These are phyloP conservation scores for Labeo rohita DNA, from an alignment of 2,113 vertebrate genomes.

Conservation along the genomic window DNA sequence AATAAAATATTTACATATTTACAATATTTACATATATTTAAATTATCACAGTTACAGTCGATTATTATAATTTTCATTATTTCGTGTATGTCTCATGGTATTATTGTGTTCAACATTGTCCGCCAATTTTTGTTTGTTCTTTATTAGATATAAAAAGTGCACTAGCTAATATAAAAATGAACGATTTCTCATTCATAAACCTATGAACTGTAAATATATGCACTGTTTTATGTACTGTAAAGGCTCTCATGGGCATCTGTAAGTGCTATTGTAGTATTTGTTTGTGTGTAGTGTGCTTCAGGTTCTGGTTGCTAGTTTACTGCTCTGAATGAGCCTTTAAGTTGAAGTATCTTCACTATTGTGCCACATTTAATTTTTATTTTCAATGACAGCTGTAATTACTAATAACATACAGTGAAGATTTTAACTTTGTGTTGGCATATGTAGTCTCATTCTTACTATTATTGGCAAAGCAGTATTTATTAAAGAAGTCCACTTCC, in stretches of 20 bases:
- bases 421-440: background rate
- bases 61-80: too few species aligned
- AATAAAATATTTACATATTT: too few species aligned
- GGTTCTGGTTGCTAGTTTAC: background rate
- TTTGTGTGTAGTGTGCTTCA: background rate
- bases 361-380: background rate
- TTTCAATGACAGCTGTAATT: background rate
- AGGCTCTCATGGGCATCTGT: slow-evolving; percentile 6
- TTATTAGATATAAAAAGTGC: background rate
- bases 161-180: background rate
- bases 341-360: background rate
- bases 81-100: background rate
- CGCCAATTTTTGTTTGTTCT: background rate
- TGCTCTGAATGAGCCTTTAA: background rate
- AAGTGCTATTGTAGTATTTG: background rate
- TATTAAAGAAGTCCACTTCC: background rate
- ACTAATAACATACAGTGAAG: background rate
- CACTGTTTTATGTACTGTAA: background rate
- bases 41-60: too few species aligned
- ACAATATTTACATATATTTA: too few species aligned
- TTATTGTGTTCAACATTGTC: background rate
- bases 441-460: background rate
- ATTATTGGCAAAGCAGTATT: background rate
- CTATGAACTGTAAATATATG: background rate
- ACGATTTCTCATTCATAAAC: background rate